phyloP scores from a whole-genome alignment of 2,113 vertebrate species.

The Lycaon pictus region DNA sequence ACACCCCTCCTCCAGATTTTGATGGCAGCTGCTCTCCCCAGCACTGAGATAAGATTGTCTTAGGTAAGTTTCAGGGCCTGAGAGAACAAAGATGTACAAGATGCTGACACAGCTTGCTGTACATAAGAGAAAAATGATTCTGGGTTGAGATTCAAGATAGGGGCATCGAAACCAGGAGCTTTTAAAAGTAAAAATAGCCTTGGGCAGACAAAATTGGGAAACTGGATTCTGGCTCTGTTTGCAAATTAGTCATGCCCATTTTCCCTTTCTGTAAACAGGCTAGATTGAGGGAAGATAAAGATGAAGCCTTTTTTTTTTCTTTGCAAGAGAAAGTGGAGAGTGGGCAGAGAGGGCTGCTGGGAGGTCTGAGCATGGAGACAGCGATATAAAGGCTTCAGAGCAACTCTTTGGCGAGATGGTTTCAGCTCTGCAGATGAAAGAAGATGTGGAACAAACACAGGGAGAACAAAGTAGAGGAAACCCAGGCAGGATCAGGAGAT shows the following conservation, averaged over 20 bases:
- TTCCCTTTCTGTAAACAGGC: background rate
- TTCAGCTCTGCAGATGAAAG: conserved; percentile 54
- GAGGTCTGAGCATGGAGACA: background rate
- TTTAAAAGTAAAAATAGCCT: background rate
- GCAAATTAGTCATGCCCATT: background rate
- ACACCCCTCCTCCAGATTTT: background rate
- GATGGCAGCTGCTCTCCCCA: background rate
- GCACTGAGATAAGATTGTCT: background rate
- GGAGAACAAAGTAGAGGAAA: conserved; percentile 76
- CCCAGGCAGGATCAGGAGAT: conserved; percentile 64
- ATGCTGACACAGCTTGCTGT: no score
- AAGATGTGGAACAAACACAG: conserved; percentile 66
- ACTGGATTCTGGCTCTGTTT: background rate
- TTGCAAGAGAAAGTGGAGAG: conserved; percentile 31
- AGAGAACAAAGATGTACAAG: background rate
- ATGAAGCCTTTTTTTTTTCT: background rate
- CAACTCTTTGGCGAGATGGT: background rate
- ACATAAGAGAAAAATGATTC: background rate
- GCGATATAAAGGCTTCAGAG: conserved; percentile 64
- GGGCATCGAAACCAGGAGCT: background rate
- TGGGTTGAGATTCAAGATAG: background rate
- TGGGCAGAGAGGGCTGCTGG: background rate
- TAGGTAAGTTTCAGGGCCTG: background rate
- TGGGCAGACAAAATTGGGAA: background rate
- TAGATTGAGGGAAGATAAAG: background rate